Base-by-base conservation (phyloP, 2,797 vertebrate genomes). In the Pithecia hirsuta region DNA sequence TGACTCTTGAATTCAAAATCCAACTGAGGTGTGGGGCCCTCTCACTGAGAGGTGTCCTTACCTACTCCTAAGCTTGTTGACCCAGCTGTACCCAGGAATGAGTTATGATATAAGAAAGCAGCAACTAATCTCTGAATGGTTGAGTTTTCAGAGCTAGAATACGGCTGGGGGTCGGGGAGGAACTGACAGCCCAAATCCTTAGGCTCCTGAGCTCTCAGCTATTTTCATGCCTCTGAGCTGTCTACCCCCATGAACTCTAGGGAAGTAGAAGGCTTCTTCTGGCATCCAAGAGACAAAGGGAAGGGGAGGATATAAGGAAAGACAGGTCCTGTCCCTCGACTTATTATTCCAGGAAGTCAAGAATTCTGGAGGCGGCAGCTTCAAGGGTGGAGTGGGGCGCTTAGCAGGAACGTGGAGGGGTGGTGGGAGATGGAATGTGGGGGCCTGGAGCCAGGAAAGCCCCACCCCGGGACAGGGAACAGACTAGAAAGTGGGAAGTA, bases 361-460 rank as follows among this genome's bases (percentile, higher is more conserved):
- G 96, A 96, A 96, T 97, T 95, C 96, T 98, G 97, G 95, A 98
- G 98, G 98, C 44, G 95, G 98, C 78, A 94, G 89, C 93, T 96
- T 96, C 91, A 96, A 96, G 97, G 96, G 97, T 95, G 95, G 97
- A 93, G 96, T 93, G 89, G 95, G 91, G 95, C 59, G 88, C 76
- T 96, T 64, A 48, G 86, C 72, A 96, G 96, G 97, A 97, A 97
- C 61, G 50, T 95, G 74, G 67, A 89, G 74, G 55, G 33, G 95
- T 8, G 89, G 75, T 22, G 91, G 90, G 97, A 96, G 95, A 84
- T 85, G 95, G 97, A 97, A 98, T 96, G 97, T 75, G 86, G 96
- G 85, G 81, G 83, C 85, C 78, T 82, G 52, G 91, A 96, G 96
- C 95, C 95, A 96, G 97, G 93, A 94, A 96, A 96, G 92, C 89